phyloP scores from a whole-genome alignment of 2,888 invertebrate genomes.

The Electrophaes corylata region DNA sequence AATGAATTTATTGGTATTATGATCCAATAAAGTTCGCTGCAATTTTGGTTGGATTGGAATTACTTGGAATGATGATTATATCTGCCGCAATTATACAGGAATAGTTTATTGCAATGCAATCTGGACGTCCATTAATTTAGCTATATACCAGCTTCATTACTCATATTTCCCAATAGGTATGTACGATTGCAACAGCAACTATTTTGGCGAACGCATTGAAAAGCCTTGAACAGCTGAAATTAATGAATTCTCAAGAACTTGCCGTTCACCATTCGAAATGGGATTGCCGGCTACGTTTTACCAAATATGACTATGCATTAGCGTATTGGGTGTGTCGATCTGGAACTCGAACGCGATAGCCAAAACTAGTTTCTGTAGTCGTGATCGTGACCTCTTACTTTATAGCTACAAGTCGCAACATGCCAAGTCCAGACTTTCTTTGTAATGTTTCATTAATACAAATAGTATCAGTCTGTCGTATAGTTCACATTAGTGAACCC shows the following conservation, averaged over 20 bases:
- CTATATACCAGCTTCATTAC: slow-evolving; percentile 26
- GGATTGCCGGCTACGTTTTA: slow-evolving; percentile 42
- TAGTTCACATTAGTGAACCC: slow-evolving; percentile 24
- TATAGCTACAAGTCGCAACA: slow-evolving; percentile 50
- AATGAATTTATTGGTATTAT: slow-evolving; percentile 31
- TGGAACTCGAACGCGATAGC: slow-evolving; percentile 46
- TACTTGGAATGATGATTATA: slow-evolving; percentile 31
- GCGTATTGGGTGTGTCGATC: slow-evolving; percentile 47
- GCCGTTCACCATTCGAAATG: slow-evolving; percentile 39
- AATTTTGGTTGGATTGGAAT: slow-evolving; percentile 30
- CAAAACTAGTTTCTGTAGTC: slow-evolving; percentile 55
- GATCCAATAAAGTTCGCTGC: slow-evolving; percentile 26
- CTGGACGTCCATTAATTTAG: slow-evolving; percentile 27
- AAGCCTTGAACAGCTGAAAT: slow-evolving; percentile 33
- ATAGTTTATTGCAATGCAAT: slow-evolving; percentile 29
- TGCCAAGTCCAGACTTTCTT: slow-evolving; percentile 56
- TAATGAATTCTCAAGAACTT: slow-evolving; percentile 33
- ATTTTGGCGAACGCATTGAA: slow-evolving; percentile 34
- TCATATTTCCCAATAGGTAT: slow-evolving; percentile 22
- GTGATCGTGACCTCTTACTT: slow-evolving; percentile 63
- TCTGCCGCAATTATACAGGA: slow-evolving; percentile 28
- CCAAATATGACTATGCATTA: slow-evolving; percentile 41
- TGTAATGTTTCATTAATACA: slow-evolving; percentile 38
- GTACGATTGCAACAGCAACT: slow-evolving; percentile 30
- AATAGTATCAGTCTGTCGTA: slow-evolving; percentile 4